These are phyloP conservation scores for Hozukius guyotensis DNA, from an alignment of 2,797 vertebrate genomes.

Conservation along the genomic window DNA sequence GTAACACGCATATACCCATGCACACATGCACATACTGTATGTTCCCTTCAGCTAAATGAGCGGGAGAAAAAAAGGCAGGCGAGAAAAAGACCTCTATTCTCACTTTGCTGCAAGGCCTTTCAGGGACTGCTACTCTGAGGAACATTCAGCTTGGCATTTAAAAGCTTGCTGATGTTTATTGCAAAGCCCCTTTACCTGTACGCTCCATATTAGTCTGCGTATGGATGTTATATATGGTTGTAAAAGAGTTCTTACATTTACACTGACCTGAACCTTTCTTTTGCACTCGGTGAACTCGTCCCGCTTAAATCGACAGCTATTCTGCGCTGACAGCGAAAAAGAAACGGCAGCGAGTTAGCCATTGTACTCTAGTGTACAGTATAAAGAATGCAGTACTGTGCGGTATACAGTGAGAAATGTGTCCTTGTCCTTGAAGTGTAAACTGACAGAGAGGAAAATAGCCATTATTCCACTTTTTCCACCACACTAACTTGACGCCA, in stretches of 20 bases:
- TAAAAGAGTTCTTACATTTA: neutral
- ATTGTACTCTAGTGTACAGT: neutral
- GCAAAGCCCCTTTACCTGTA: conserved; percentile 12
- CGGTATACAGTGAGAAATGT: neutral
- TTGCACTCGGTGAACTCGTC: neutral
- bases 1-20: neutral
- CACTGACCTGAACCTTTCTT: neutral
- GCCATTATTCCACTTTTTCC: conserved; percentile 48
- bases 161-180: conserved; percentile 35
- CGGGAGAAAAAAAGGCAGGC: neutral
- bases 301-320: neutral
- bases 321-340: neutral
- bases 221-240: conserved; percentile 2
- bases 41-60: conserved; percentile 52
- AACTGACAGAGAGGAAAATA: conserved; percentile 63
- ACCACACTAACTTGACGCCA: conserved; percentile 29
- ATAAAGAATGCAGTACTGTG: neutral
- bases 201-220: conserved; percentile 2
- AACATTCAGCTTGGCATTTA: conserved; percentile 50
- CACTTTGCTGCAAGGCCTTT: conserved; percentile 47
- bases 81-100: conserved; percentile 26
- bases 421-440: conserved; percentile 63
- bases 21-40: conserved; percentile 1
- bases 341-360: neutral
- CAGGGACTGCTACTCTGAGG: conserved; percentile 37